Conservation (phyloP, 2,888 invertebrate species). For the Atrina japonica region DNA sequence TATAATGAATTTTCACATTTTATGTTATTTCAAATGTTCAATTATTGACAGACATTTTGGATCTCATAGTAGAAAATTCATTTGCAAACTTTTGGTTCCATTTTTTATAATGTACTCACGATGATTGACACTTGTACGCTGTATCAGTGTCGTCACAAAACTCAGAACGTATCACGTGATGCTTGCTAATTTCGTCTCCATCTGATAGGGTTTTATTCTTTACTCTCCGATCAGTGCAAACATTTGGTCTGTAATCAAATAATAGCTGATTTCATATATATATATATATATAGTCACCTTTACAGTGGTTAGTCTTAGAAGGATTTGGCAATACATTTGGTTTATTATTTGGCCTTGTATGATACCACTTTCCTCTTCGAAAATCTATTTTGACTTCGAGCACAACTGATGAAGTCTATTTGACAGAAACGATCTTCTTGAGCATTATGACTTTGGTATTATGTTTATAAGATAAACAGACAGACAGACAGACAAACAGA, state of each 20-base stretch:
- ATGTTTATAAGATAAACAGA: too few relatives aligned
- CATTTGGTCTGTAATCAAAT: slow-evolving; percentile 53
- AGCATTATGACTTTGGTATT: too few relatives aligned
- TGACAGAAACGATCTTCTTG: too few relatives aligned
- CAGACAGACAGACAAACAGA: too few relatives aligned
- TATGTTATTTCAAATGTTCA: not conserved
- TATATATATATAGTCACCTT: too few relatives aligned
- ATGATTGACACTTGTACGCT: slow-evolving; percentile 67
- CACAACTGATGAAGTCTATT: too few relatives aligned
- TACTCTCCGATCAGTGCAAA: slow-evolving; percentile 49
- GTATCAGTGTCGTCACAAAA: slow-evolving; percentile 69
- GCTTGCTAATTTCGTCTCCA: slow-evolving; percentile 35
- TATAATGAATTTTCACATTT: not conserved
- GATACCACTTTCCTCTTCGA: too few relatives aligned
- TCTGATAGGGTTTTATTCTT: slow-evolving; percentile 35
- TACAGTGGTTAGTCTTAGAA: too few relatives aligned
- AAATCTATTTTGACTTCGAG: too few relatives aligned
- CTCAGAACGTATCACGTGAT: slow-evolving; percentile 50
- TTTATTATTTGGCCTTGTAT: too few relatives aligned
- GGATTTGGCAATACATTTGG: too few relatives aligned
- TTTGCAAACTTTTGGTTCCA: not conserved
- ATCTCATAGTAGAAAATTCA: not conserved
- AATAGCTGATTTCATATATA: not conserved
- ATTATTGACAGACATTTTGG: not conserved
- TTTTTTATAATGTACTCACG: slow-evolving; percentile 53